Percentiles rank a stretch among this genome's conserved stretches.
phyloP scores from a whole-genome alignment of 1,140 invertebrate genomes.

The Lucilia cuprina region DNA sequence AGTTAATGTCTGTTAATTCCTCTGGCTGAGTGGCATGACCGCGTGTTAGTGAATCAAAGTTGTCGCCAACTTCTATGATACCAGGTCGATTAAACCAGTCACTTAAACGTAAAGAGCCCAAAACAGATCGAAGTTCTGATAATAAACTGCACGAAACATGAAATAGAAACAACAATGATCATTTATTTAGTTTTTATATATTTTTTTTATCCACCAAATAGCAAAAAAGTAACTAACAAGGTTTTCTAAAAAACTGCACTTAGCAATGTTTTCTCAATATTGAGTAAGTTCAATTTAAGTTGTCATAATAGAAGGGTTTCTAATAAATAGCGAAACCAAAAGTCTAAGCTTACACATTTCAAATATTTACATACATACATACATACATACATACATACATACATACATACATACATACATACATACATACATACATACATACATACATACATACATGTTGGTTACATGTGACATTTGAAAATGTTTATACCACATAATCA shows the following conservation, averaged over 20 bases:
- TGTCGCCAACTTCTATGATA: slow-evolving; percentile 68
- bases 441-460: too few relatives aligned
- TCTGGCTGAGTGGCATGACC: slow-evolving; percentile 77
- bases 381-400: too few relatives aligned
- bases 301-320: background rate
- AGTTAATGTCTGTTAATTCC: slow-evolving; percentile 74
- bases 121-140: slow-evolving; percentile 68
- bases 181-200: slow-evolving; percentile 4
- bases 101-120: slow-evolving; percentile 73
- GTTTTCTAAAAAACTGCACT: background rate
- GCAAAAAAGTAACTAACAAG: background rate
- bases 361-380: too few relatives aligned
- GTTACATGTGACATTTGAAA: too few relatives aligned
- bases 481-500: too few relatives aligned
- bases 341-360: background rate
- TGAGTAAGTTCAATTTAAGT: background rate
- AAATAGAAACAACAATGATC: background rate
- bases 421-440: too few relatives aligned
- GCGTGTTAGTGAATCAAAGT: slow-evolving; percentile 75
- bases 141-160: slow-evolving; percentile 67
- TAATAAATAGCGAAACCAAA: background rate
- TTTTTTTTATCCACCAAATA: background rate
- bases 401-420: too few relatives aligned
- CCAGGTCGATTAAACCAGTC: slow-evolving; percentile 79
- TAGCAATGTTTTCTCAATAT: background rate